Evolutionary conservation across 1,140 invertebrate species (phyloP).

Genomic region (Eufriesea mexicana): DNA sequence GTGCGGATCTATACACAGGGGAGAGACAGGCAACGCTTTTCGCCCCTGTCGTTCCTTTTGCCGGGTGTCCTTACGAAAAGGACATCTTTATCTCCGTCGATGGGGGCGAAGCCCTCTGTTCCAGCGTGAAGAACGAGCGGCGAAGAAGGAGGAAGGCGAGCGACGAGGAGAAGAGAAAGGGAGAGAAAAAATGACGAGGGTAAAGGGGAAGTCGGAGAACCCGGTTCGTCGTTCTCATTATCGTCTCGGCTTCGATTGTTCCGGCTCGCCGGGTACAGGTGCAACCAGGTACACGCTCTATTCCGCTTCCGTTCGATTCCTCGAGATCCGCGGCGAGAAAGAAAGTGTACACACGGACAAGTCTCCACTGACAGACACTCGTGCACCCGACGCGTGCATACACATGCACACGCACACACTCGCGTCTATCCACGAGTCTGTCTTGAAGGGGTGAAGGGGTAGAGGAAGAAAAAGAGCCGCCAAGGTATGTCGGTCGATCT

Average conservation of each 20-base stretch:
- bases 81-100: slow-evolving; percentile 55
- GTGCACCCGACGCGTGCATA: too few species aligned
- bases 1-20: slow-evolving; percentile 32
- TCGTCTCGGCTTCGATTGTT: slow-evolving; percentile 71
- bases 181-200: not conserved
- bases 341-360: not conserved
- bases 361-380: too few species aligned
- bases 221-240: slow-evolving; percentile 68
- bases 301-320: slow-evolving; percentile 55
- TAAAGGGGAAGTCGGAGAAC: slow-evolving; percentile 60
- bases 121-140: slow-evolving; percentile 44
- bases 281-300: slow-evolving; percentile 63
- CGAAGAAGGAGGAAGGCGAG: not conserved
- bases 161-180: too few species aligned
- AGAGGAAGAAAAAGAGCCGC: slow-evolving; percentile 9
- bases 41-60: slow-evolving; percentile 19
- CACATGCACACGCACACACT: not conserved
- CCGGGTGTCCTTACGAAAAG: slow-evolving; percentile 56
- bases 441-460: not conserved
- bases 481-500: slow-evolving; percentile 53
- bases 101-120: slow-evolving; percentile 34
- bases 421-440: slow-evolving; percentile 11
- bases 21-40: slow-evolving; percentile 26
- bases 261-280: slow-evolving; percentile 61
- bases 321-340: slow-evolving; percentile 22